Base-by-base conservation (phyloP, 2,888 invertebrate genomes). In the Myopa tessellatipennis region DNA sequence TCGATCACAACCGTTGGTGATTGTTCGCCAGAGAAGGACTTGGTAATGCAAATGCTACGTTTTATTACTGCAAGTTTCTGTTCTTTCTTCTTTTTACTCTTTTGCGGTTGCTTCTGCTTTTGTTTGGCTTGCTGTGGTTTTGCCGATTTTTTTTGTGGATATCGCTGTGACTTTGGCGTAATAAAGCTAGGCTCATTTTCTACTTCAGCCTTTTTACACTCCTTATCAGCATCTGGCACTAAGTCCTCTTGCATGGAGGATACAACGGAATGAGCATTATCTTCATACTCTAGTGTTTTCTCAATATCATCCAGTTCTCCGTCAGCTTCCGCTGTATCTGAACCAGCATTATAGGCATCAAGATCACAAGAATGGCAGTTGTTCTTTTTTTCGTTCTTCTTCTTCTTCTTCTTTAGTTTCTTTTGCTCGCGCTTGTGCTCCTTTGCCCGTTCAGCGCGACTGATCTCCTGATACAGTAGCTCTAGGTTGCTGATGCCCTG, bases 401-500 rank as follows among this genome's bases (percentile, higher is more conserved):
- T 95, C 95, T 91, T 94, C 93, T 93, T 95, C 80, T 91, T 90
- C 85, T 94, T 94, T 73, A 96, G 92, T 89, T 97, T 95, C 88
- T 97, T 95, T 87, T 95, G 95, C 89, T 97, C 96, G 85, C 95
- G 95, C 83, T 95, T 92, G 84, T 95, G 94, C 85, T 95, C 95
- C 86, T 96, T 94, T 8, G 94, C 93, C 80, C 94, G 92, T 88
- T 97, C 97, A 83, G 96, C 96, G 83, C 95, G 94, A 71, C 95
- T 94, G 80, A 97, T 91, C 90, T 97, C 96, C 83, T 96, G 94
- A 85, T 95, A 97, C 50, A 97, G 90, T 81, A 97, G 90, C 90
- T 98, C 96, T 80, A 98, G 90, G 87, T 97, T 96, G 65, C 96
- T 95, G 38, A 96, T 94, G 40, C 96, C 96, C 85, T 95, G 94